Percentiles rank a stretch among this genome's conserved stretches.
Evolutionary conservation across 1,140 invertebrate species (phyloP).

Genomic region (Sipha flava): DNA sequence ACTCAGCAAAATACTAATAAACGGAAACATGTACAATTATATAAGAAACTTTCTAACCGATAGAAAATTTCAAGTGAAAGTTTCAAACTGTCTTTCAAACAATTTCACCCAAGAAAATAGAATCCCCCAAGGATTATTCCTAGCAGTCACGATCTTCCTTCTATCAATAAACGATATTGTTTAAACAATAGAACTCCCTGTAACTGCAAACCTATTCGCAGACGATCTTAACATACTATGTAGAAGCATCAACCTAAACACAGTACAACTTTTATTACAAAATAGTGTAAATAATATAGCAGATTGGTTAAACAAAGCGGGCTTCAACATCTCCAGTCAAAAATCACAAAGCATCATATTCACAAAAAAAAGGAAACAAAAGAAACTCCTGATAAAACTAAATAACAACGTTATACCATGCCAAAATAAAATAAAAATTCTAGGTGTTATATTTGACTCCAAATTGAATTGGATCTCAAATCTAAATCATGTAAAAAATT

Average conservation of each 20-base stretch:
- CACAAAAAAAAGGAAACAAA: not conserved
- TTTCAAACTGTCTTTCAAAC: not conserved
- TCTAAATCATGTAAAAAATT: not conserved
- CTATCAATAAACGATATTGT: not conserved
- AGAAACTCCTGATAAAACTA: not conserved
- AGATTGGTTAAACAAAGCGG: not conserved
- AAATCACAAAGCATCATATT: not conserved
- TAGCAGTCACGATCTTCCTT: not conserved
- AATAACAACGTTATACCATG: not conserved
- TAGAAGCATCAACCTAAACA: not conserved
- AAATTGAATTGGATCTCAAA: not conserved
- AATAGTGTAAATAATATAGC: not conserved
- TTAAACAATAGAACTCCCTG: not conserved
- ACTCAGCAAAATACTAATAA: not conserved
- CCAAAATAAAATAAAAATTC: not conserved
- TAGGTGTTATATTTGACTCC: not conserved
- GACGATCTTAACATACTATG: not conserved
- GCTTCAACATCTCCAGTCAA: not conserved
- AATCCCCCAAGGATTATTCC: not conserved
- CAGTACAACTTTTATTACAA: not conserved
- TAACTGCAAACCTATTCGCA: not conserved
- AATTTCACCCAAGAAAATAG: not conserved
- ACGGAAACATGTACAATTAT: not conserved
- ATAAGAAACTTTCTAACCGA: not conserved
- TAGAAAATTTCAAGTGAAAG: constrained; percentile 6